Evolutionary conservation across 2,888 invertebrate genomes (phyloP), one percentile per base, ranked within the genome.

Genomic region (Drosophila flavopinicola): DNA sequence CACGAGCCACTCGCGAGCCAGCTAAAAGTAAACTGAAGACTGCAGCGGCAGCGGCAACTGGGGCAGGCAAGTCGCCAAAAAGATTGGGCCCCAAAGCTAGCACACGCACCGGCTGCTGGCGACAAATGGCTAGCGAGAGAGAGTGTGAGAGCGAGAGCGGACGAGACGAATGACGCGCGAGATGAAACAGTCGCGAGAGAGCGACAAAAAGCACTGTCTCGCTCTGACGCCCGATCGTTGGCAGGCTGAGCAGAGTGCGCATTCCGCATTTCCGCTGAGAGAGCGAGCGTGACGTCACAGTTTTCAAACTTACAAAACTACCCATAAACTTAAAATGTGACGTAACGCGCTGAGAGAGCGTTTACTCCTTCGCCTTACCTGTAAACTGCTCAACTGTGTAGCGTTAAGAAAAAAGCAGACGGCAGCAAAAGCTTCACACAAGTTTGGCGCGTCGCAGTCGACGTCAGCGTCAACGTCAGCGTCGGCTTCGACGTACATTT

Each of bases 1-100:
- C 56, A 53, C 64, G 57, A 75, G 57, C 58, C 66, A 52, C 66
- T 61, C 70, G 66, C 72, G 64, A 53, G 56, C 63, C 66, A 57
- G 57, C 64, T 56, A 45, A 78, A 84, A 78, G 47, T 60, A 48
- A 78, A 80, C 73, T 79, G 64, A 78, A 63, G 49, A 74, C 68
- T 42, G 74, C 74, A 54, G 52, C 54, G 52, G 9, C n/a, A 11
- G 11, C 44, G 11, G 54, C 73, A 41, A 64, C 45, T 47, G 52
- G 48, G 56, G 49, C 61, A 61, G 45, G 56, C 66, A 41, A 23
- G 39, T 44, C 20, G 29, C 37, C 54, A 53, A 10, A 42, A 25
- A 15, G 17, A 29, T 47, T 29, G 48, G 32, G 15, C 33, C 54
- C 32, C 17, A 32, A 52, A 33, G 48, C 23, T 17, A 32, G 47